A percentile compares a stretch with the other conserved stretches of the same genome.
phyloP scores from a whole-genome alignment of 1,140 invertebrate species.

The Adelges cooleyi region DNA sequence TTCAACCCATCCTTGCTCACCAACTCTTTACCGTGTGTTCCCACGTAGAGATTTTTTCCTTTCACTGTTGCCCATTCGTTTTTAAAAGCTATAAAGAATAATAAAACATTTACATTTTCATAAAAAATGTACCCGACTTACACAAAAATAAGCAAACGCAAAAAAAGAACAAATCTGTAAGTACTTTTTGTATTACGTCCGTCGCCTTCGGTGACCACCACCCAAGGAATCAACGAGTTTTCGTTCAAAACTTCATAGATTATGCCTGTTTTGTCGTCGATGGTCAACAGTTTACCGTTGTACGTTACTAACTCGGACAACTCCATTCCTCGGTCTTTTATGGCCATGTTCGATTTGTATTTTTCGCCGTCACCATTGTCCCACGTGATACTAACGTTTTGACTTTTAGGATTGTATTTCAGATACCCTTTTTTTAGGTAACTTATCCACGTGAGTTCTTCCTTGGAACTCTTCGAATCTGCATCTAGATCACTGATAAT shows the following conservation, averaged over 20 bases:
- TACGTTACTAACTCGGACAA: conserved; percentile 90
- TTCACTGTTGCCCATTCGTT: conserved; percentile 96
- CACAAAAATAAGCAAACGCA: not conserved
- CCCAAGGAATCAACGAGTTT: conserved; percentile 65
- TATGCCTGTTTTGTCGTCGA: conserved; percentile 93
- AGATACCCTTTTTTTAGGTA: conserved; percentile 46
- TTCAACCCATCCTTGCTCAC: conserved; percentile 74
- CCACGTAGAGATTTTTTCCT: conserved; percentile 76
- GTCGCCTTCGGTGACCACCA: conserved; percentile 84
- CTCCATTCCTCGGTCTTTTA: conserved; percentile 91
- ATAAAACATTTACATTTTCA: too few relatives aligned
- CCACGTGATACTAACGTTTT: conserved; percentile 57
- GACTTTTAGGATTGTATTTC: conserved; percentile 47
- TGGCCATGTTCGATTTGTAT: conserved; percentile 57
- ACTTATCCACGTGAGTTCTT: conserved; percentile 46
- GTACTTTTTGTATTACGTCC: conserved; percentile 45
- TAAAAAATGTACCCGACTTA: too few relatives aligned
- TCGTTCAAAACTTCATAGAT: conserved; percentile 68
- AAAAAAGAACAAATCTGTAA: too few relatives aligned
- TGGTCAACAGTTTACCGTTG: conserved; percentile 78
- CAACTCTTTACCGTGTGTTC: conserved; percentile 97
- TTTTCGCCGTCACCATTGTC: conserved; percentile 46
- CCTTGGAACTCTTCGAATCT: conserved; percentile 55
- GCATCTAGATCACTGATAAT: conserved; percentile 86
- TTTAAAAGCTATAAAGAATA: conserved; percentile 73